phyloP scores from a whole-genome alignment of 2,113 vertebrate genomes.

The Toxostoma redivivum region DNA sequence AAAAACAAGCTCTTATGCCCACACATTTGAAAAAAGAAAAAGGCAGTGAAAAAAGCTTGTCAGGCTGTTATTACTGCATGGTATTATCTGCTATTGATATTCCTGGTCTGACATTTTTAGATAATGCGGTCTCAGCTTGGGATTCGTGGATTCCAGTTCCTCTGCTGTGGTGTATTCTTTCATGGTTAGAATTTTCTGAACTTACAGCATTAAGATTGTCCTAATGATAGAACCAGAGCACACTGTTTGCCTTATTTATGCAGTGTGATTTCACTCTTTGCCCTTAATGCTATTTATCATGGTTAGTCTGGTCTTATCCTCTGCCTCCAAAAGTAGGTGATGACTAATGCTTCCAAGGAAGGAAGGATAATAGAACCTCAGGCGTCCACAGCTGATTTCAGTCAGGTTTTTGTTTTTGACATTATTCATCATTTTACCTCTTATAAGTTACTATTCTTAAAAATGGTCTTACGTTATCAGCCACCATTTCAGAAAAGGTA shows the following conservation, averaged over 20 bases:
- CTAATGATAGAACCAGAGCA: constrained; percentile 13
- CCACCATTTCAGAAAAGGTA: neutral
- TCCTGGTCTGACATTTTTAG: constrained; percentile 32
- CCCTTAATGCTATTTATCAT: constrained; percentile 35
- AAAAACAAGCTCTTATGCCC: neutral
- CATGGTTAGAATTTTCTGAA: constrained; percentile 39
- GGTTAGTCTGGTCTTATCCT: neutral
- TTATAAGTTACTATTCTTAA: constrained; percentile 10
- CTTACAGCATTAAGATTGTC: neutral
- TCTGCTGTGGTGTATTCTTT: constrained; percentile 20
- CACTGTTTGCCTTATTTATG: constrained; percentile 25
- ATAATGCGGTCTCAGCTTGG: neutral
- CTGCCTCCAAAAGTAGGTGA: constrained; percentile 27
- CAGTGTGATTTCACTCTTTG: neutral
- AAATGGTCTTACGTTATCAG: neutral
- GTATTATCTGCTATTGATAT: constrained; percentile 33
- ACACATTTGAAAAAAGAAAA: neutral
- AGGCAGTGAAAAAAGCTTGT: neutral
- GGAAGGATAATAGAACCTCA: constrained; percentile 3
- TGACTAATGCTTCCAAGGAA: constrained; percentile 47
- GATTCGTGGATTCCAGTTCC: constrained; percentile 23
- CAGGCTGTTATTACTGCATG: constrained; percentile 6
- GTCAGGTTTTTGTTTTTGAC: constrained; percentile 12
- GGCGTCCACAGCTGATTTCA: constrained; percentile 9
- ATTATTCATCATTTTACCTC: constrained; percentile 8